Base-by-base conservation (phyloP, 2,797 vertebrate genomes). In the Microctenopoma stevenorrisi region DNA sequence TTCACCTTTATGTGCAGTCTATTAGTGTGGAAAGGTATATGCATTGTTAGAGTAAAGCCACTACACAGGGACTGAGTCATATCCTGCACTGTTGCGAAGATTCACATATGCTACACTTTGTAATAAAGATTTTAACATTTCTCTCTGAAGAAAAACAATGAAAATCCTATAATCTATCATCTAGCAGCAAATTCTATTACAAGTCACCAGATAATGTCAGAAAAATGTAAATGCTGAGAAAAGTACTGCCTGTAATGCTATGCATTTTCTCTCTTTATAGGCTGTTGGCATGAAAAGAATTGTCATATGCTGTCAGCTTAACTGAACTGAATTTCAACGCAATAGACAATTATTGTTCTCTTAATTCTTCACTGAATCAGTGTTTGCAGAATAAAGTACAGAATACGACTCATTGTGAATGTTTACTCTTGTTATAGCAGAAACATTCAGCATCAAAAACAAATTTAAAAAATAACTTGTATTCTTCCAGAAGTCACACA, bases 141-240 rank as follows among this genome's bases (percentile, higher is more conserved):
- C 33, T n/a, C 49, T 65, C 68, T 47, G 49, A 57, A 68, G 7
- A 16, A 46, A 44, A 54, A 40, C 1, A 49, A 55, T 35, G 48
- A 22, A 73, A 82, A 74, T 67, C 38, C 53, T 63, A 65, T 82
- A 73, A 86, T 86, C 72, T 78, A 55, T 72, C 59, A 82, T 69
- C 59, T 56, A 35, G 60, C 47, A 56, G 76, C 40, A 64, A 81
- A 78, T 82, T 78, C 28, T 65, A 76, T 72, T 78, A 64, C 61
- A 56, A 5, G 26, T 69, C 68, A 67, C 30, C 13, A 73, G 69
- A 84, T 78, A 81, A 83, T 80, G 78, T 68, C 62, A 59, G 66
- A 64, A 76, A 82, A 78, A 79, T 79, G 67, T 74, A 64, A 85
- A 79, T 79, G 68, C 51, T n/a, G 35, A 64, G 42, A 60, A 78